phyloP scores from a whole-genome alignment of 2,888 invertebrate species.

The Meloe dianella region DNA sequence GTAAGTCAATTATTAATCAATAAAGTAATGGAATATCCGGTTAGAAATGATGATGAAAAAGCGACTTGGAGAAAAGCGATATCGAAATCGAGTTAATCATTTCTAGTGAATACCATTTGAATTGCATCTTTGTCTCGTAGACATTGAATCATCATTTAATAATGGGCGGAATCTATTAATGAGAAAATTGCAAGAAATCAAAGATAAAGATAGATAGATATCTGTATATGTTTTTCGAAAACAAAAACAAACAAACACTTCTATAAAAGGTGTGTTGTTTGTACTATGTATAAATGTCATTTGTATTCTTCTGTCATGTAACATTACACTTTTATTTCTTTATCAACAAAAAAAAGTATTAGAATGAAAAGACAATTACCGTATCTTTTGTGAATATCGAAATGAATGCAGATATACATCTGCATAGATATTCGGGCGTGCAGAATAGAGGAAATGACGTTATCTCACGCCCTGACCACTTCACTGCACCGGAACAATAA shows the following conservation, averaged over 20 bases:
- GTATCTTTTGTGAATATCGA: slow-evolving; percentile 1
- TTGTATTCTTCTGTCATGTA: background rate
- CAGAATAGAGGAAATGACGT: slow-evolving; percentile 55
- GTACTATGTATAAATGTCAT: too few relatives aligned
- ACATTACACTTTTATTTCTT: background rate
- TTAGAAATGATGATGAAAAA: too few relatives aligned
- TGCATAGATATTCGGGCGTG: slow-evolving; percentile 40
- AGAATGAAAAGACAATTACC: background rate
- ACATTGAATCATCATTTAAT: background rate
- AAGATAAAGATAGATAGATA: background rate
- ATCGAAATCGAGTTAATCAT: background rate
- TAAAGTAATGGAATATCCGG: too few relatives aligned
- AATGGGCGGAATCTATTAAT: slow-evolving; percentile 9
- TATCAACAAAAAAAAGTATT: background rate
- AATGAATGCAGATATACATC: slow-evolving; percentile 22
- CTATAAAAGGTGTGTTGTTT: slow-evolving; percentile 5
- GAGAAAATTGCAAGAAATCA: slow-evolving; percentile 1
- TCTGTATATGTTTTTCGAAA: background rate
- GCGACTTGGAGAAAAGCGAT: background rate
- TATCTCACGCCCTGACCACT: slow-evolving; percentile 56
- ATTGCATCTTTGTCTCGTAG: background rate
- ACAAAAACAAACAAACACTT: background rate
- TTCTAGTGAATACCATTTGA: background rate
- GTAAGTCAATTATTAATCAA: too few relatives aligned
- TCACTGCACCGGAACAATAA: slow-evolving; percentile 57